These are phyloP conservation scores for Troides oblongomaculatus DNA, from an alignment of 2,888 invertebrate species.

Conservation along the genomic window DNA sequence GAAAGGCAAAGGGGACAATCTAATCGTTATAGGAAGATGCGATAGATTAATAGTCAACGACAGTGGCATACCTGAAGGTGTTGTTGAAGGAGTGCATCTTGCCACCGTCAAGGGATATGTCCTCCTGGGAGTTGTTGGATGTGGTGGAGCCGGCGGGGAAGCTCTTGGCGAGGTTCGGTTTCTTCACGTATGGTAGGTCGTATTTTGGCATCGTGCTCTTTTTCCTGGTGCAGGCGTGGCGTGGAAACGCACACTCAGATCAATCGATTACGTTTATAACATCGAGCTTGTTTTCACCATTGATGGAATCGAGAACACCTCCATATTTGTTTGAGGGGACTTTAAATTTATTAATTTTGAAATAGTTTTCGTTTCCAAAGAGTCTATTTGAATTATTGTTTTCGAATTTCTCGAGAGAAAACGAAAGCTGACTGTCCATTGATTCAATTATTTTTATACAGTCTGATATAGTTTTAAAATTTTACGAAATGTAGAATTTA, in stretches of 20 bases:
- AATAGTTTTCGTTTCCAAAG: conserved; percentile 45
- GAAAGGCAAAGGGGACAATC: conserved; percentile 9
- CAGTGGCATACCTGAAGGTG: conserved; percentile 84
- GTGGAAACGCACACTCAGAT: conserved; percentile 79
- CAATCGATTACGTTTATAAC: conserved; percentile 77
- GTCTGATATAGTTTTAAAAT: too few species aligned
- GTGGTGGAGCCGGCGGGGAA: conserved; percentile 83
- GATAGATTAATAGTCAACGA: not conserved
- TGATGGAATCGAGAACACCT: conserved; percentile 53
- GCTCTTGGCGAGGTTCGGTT: conserved; percentile 86
- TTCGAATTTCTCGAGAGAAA: conserved; percentile 35
- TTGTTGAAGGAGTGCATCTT: conserved; percentile 91
- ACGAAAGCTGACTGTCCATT: conserved; percentile 37
- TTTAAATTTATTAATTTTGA: conserved; percentile 36
- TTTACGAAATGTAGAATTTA: too few species aligned
- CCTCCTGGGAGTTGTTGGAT: conserved; percentile 88
- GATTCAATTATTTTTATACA: too few species aligned
- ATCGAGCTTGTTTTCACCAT: conserved; percentile 46
- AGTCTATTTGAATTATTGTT: conserved; percentile 26
- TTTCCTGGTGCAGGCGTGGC: conserved; percentile 85
- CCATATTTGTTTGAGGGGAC: conserved; percentile 34
- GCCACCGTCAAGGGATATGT: conserved; percentile 88
- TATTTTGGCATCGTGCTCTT: conserved; percentile 94
- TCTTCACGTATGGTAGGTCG: conserved; percentile 92
- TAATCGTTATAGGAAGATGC: not conserved